Base-by-base conservation (phyloP, 1,140 invertebrate genomes). In the Diorhabda carinulata region DNA sequence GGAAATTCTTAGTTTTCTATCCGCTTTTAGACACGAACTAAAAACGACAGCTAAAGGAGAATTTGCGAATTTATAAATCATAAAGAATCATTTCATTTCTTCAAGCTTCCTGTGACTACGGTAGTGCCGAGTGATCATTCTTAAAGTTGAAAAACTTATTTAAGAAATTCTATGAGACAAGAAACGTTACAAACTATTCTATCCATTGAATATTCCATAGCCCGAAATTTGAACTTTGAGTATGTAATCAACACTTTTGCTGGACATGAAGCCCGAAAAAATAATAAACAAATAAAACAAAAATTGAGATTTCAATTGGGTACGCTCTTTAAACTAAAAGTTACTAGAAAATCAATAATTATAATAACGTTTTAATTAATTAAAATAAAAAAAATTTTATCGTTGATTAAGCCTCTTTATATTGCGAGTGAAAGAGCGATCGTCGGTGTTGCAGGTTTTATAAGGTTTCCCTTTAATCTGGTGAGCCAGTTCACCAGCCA, bases 81-180 rank as follows among this genome's bases (percentile, higher is more conserved):
- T 68, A 63, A 68, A 69, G 57, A 69, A 65, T 69, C 61, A 65
- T 69, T 69, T 69, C 64, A 69, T 69, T 10, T 61, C 3, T 41
- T 61, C 4, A 4, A 61, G 10, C 43, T 61, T 68, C 25, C 25
- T 25, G 25, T 25, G 25, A 25, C 25, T 25, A 25, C 25, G 25
- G 25, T 25, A 61, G 43, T 66, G 72, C 67, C 10, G 70, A 73
- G 60, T 57, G 70, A 68, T 74, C 62, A 60, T 74, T 75, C 66
- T 71, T 67, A 58, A 71, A 73, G 69, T 43, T 73, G 42, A 78
- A 80, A 80, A 77, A 78, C 70, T 56, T 78, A 77, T 77, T 73
- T 76, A 42, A 72, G 73, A 73, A 78, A 71, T 56, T 72, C 73
- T 70, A 79, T 78, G 64, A 70, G 64, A 64, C 75, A 80, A 78